Evolutionary conservation across 1,140 invertebrate species (phyloP).

Genomic region (Ceratina japonica): DNA sequence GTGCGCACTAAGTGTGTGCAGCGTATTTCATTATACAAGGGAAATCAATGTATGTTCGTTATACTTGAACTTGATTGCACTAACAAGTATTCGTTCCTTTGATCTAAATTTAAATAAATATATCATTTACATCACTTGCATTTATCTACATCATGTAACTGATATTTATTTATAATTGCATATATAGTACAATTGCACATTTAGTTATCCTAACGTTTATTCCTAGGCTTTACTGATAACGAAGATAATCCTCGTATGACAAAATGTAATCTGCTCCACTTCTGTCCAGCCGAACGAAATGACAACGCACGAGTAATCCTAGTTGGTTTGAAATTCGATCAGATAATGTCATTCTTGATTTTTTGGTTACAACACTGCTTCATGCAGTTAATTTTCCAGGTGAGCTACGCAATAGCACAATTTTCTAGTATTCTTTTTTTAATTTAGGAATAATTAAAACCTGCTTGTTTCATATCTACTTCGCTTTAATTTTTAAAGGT

Average conservation of each 20-base stretch:
- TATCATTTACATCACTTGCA: too few species aligned
- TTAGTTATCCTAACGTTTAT: too few species aligned
- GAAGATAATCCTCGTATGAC: not conserved
- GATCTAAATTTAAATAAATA: too few species aligned
- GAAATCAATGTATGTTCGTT: too few species aligned
- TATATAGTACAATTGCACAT: too few species aligned
- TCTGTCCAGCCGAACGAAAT: slow-evolving; percentile 14
- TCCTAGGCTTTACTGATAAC: too few species aligned
- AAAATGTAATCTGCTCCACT: not conserved
- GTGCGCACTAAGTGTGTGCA: too few species aligned
- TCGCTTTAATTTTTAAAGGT: not conserved
- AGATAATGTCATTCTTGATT: slow-evolving; percentile 35
- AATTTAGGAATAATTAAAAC: slow-evolving; percentile 52
- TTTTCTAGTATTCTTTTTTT: slow-evolving; percentile 54
- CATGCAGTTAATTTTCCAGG: slow-evolving; percentile 27
- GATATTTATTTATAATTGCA: too few species aligned
- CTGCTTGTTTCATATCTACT: slow-evolving; percentile 34
- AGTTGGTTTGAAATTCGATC: slow-evolving; percentile 7
- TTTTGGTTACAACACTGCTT: slow-evolving; percentile 20
- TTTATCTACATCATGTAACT: too few species aligned
- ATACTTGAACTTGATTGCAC: too few species aligned
- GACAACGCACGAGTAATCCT: slow-evolving; percentile 20
- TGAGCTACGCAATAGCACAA: slow-evolving; percentile 37
- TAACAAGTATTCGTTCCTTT: too few species aligned
- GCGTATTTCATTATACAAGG: too few species aligned